Conservation (phyloP, 1,140 invertebrate genomes). For the Drosophila ananassae region DNA sequence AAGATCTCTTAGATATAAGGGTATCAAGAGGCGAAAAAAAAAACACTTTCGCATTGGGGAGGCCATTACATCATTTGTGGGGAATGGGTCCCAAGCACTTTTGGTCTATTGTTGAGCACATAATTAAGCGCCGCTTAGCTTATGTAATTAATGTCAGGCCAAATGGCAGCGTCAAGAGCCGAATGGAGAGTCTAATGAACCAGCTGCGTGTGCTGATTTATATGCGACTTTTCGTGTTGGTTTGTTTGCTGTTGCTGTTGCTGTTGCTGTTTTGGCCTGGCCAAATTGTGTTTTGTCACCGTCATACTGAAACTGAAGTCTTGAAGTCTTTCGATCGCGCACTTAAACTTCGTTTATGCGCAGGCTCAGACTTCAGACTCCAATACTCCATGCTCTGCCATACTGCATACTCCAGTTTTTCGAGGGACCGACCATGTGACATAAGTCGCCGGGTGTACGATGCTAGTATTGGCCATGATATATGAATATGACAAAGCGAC, state of each 20-base stretch:
- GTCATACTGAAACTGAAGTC: conserved; percentile 14
- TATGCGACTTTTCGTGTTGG: conserved; percentile 61
- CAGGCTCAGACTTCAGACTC: conserved; percentile 26
- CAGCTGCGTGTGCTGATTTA: conserved; percentile 77
- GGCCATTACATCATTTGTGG: conserved; percentile 66
- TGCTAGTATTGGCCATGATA: conserved; percentile 63
- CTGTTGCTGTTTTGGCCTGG: conserved; percentile 32
- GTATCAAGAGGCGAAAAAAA: conserved; percentile 28
- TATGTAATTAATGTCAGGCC: conserved; percentile 75
- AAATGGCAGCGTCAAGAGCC: conserved; percentile 56
- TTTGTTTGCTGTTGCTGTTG: conserved; percentile 16
- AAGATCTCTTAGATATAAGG: not conserved
- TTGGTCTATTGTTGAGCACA: conserved; percentile 76
- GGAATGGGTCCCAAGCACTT: conserved; percentile 54
- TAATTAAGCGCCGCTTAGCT: conserved; percentile 80
- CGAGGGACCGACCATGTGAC: conserved; percentile 57
- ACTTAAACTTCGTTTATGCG: conserved; percentile 68
- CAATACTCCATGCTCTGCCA: conserved; percentile 1
- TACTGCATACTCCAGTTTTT: conserved; percentile 28
- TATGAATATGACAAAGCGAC: conserved; percentile 82
- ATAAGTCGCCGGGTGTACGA: conserved; percentile 70
- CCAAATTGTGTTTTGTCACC: conserved; percentile 78
- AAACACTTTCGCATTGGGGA: conserved; percentile 58
- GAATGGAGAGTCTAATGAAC: conserved; percentile 70
- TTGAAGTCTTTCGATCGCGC: conserved; percentile 64